Base-by-base conservation (phyloP, 1,140 invertebrate genomes). In the Tribolium madens region DNA sequence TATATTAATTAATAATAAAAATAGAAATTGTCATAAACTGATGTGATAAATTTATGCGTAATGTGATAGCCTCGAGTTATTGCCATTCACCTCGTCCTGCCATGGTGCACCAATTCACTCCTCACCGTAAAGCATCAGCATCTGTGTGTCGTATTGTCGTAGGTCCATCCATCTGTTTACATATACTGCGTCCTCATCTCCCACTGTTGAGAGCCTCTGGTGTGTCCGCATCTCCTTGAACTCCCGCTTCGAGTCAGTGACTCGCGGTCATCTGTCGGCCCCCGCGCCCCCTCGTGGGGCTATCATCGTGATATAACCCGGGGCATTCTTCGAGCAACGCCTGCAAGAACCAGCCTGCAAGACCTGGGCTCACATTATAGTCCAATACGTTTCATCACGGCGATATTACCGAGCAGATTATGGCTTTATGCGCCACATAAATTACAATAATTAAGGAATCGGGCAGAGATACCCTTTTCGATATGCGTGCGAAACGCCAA, bases 241-340 rank as follows among this genome's bases (percentile, higher is more conserved):
- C 70, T 72, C 46, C 46, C 50, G 70, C 70, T 72, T 50, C 70
- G 46, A 72, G 70, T 72, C 70, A 72, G 46, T 72, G 70, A 72
- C 70, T 72, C 50, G 70, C 70, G 70, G 70, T 72, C 70, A 72
- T 72, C 70, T 52, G 9, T 72, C 7, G 47, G 26, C 46, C 70
- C 70, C 50, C 31, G 50, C 70, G 15, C 70, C 18, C 42, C 26
- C 12, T n/a, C 21, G 12, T 42, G 31, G 57, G 57, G 57, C 18
- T 64, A 64, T 64, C 57, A 64, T 64, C 57, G 26, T 64, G 57
- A 64, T 64, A 64, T 64, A 26, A 64, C 57, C 57, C 57, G 18
- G 57, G 57, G 57, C 57, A n/a, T 14, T 64, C 57, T 64, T 64
- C 57, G 57, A 64, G 26, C 57, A 33, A 64, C 57, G 57, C 57